A percentile compares a stretch with the other conserved stretches of the same genome.
phyloP scores from a whole-genome alignment of 2,113 vertebrate species.

The Tautogolabrus adspersus region DNA sequence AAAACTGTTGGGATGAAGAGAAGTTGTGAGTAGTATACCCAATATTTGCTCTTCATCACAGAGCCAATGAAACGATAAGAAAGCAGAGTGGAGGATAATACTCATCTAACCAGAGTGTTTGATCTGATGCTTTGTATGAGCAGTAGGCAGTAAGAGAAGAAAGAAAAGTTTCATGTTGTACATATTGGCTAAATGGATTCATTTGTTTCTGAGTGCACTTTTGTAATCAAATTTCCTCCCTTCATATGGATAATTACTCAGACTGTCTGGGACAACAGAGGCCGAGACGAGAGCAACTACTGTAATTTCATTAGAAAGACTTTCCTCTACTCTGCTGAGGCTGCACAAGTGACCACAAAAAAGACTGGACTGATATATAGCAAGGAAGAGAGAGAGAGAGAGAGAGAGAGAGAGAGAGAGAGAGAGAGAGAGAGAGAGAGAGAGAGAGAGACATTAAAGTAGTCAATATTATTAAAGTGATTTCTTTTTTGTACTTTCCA shows the following conservation, averaged over 20 bases:
- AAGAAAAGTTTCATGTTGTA: slow-evolving; percentile 50
- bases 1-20: background rate
- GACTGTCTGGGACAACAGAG: slow-evolving; percentile 57
- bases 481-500: slow-evolving; percentile 47
- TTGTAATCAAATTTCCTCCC: slow-evolving; percentile 70
- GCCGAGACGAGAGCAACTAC: slow-evolving; percentile 41
- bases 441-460: background rate
- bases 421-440: background rate
- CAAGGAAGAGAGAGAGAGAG: background rate
- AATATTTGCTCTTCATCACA: slow-evolving; percentile 28
- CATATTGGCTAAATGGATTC: slow-evolving; percentile 54
- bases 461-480: background rate
- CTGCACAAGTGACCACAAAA: slow-evolving; percentile 14
- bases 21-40: slow-evolving; percentile 11
- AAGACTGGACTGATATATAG: background rate
- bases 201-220: slow-evolving; percentile 61
- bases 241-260: slow-evolving; percentile 74
- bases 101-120: slow-evolving; percentile 1
- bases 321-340: slow-evolving; percentile 45
- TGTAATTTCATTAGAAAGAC: slow-evolving; percentile 66
- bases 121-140: slow-evolving; percentile 26
- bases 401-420: background rate
- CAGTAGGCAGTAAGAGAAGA: slow-evolving; percentile 2
- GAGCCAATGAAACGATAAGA: background rate
- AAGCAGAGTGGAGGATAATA: background rate